A percentile compares a stretch with the other conserved stretches of the same genome.
phyloP scores from a whole-genome alignment of 2,113 vertebrate species.

The Psilopogon haemacephalus region DNA sequence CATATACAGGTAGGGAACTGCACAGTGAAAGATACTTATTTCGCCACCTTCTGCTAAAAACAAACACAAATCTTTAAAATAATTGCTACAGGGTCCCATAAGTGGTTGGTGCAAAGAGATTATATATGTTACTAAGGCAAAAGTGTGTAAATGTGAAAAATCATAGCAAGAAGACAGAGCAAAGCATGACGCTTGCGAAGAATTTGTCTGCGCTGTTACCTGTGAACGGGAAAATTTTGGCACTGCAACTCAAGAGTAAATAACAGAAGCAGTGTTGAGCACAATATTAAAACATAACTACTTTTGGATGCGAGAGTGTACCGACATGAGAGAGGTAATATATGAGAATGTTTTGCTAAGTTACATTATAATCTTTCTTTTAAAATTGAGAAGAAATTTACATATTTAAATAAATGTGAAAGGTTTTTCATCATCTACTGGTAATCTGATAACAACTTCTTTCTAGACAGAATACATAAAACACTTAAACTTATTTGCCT shows the following conservation, averaged over 20 bases:
- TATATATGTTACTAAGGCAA: background rate
- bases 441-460: background rate
- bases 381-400: background rate
- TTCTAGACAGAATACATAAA: background rate
- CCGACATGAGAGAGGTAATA: background rate
- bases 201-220: background rate
- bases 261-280: background rate
- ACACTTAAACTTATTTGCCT: background rate
- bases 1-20: background rate
- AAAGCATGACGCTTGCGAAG: background rate
- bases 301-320: background rate
- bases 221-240: background rate
- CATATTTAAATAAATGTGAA: background rate
- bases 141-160: background rate
- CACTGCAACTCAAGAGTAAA: background rate
- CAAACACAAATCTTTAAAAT: background rate
- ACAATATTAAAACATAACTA: background rate
- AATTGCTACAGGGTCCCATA: background rate
- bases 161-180: background rate
- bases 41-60: constrained; percentile 2
- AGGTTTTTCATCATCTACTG: background rate
- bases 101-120: background rate
- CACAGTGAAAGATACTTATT: background rate
- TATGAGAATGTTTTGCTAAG: background rate
- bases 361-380: background rate